Evolutionary conservation across 2,113 vertebrate species (phyloP), one percentile per base, ranked within the genome.

Genomic region (Hystrix cristata): DNA sequence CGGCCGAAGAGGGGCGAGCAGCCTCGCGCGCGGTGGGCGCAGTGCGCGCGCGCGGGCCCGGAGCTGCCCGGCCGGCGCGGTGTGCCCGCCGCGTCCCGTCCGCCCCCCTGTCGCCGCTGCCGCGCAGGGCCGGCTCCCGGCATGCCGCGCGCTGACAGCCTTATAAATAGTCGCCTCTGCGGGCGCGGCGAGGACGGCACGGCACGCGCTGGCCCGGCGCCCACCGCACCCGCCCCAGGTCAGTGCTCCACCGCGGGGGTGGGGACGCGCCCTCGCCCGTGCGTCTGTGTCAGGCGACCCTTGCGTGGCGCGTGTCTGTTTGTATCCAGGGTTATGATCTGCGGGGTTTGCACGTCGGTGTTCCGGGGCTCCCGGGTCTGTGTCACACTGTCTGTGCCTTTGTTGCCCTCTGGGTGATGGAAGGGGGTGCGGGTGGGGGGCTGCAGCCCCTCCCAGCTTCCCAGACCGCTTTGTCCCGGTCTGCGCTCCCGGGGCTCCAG

Each of bases 141-240:
- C 98, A 98, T 98, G 98, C 98, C 81, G 5, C 55, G 98, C 80
- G 95, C 97, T 97, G 97, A 96, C 98, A 98, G 97, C 97, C 91
- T 85, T 98, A 98, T 98, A 98, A 98, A 98, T 97, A 97, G 97
- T 95, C 96, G 98, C 90, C 98, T 97, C 96, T 97, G 96, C 96
- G 15, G 97, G 97, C 95, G 90, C 93, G 86, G 96, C 60, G 94
- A 97, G 91, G 95, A 98, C 95, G 2, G 96, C 92, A 95, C 96
- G 97, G 97, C 94, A 96, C 78, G 14, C 83, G 57, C 97, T 59
- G 86, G 90, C 87, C 96, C 94, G 79, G 90, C 65, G 87, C 88
- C 87, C 81, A 76, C 91, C 72, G 80, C 87, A 85, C 93, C 97
- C 96, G 71, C 93, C 85, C 38, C 96, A 98, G 98, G 98, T 98